Conservation (phyloP, 2,888 invertebrate genomes). For the Leptinotarsa haldemani region DNA sequence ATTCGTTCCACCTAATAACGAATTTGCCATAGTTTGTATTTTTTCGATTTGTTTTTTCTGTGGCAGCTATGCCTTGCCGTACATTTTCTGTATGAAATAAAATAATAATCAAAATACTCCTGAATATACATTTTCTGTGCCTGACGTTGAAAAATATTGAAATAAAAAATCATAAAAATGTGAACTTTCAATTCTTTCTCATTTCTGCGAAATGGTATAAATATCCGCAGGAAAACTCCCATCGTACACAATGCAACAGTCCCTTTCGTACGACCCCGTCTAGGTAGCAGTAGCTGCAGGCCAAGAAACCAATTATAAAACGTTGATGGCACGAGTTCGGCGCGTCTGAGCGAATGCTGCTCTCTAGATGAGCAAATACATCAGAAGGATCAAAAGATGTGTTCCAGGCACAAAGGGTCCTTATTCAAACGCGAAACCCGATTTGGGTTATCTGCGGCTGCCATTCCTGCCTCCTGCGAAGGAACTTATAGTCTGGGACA, state of each 20-base stretch:
- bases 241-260: neutral
- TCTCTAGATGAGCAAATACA: slow-evolving; percentile 56
- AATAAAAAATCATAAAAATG: too few species aligned
- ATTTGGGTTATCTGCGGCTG: slow-evolving; percentile 62
- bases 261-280: neutral
- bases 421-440: slow-evolving; percentile 64
- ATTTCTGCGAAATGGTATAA: too few species aligned
- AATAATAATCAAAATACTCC: too few species aligned
- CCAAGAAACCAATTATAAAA: slow-evolving; percentile 28
- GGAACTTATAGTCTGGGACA: neutral
- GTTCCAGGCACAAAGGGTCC: slow-evolving; percentile 59
- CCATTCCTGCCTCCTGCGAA: slow-evolving; percentile 45
- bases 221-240: too few species aligned
- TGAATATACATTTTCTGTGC: too few species aligned
- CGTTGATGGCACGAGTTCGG: slow-evolving; percentile 10
- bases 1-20: too few species aligned
- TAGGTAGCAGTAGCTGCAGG: slow-evolving; percentile 16
- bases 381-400: slow-evolving; percentile 64
- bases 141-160: too few species aligned
- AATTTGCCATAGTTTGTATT: too few species aligned
- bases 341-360: slow-evolving; percentile 16
- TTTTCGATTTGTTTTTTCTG: too few species aligned
- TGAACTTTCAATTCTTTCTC: too few species aligned
- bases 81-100: too few species aligned
- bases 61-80: too few species aligned